A percentile compares a stretch with the other conserved stretches of the same genome.
Conservation (phyloP, 2,797 vertebrate species). For the Halcyon badia region DNA sequence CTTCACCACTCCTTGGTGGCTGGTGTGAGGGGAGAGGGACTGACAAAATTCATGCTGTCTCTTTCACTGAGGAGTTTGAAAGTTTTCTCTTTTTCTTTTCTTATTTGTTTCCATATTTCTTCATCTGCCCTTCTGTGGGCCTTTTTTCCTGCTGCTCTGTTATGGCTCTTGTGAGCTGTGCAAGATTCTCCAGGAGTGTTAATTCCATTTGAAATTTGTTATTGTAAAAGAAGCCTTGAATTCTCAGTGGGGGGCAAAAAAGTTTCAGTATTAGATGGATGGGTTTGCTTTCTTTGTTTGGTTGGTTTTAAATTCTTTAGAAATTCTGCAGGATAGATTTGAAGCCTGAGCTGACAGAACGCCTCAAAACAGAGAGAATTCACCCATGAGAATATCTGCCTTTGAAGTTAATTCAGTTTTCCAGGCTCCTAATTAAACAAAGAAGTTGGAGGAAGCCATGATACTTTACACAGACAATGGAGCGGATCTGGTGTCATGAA, state of each 20-base stretch:
- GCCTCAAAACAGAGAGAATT: background rate
- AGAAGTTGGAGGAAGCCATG: background rate
- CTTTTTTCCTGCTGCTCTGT: background rate
- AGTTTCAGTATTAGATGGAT: background rate
- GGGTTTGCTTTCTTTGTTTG: background rate
- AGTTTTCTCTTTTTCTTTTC: background rate
- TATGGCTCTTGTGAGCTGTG: background rate
- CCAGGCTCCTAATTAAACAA: background rate
- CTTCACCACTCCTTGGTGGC: background rate
- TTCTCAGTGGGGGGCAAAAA: background rate
- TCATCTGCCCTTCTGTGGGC: background rate
- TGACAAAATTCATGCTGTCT: background rate
- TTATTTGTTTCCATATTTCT: background rate
- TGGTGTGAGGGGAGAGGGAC: fast-evolving
- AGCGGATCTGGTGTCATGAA: too few relatives aligned
- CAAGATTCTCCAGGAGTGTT: background rate
- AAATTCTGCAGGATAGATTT: background rate
- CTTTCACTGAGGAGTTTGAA: background rate
- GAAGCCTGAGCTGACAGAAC: background rate
- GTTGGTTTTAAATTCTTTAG: background rate
- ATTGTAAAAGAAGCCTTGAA: background rate
- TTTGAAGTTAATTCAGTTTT: background rate
- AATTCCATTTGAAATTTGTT: background rate
- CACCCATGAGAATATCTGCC: background rate
- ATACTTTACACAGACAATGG: background rate